Percentiles rank a stretch among this genome's conserved stretches.
These are phyloP conservation scores for Anniella stebbinsi DNA, from an alignment of 2,797 vertebrate species.

Conservation along the genomic window DNA sequence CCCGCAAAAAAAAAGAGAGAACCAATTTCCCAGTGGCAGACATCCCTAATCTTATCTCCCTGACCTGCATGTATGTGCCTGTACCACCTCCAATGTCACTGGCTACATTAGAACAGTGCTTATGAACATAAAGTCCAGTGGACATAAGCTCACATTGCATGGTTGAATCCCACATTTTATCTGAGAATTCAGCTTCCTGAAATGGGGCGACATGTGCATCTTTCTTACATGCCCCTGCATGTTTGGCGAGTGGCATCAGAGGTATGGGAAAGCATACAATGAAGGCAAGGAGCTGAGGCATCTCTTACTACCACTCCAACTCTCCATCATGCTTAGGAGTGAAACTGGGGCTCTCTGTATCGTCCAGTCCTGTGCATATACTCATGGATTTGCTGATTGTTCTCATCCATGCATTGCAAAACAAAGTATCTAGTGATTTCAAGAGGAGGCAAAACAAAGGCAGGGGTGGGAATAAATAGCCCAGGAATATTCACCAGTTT, in stretches of 20 bases:
- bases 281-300: neutral
- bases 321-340: neutral
- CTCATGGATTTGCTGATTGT: neutral
- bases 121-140: neutral
- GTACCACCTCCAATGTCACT: neutral
- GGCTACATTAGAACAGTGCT: neutral
- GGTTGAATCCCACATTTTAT: neutral
- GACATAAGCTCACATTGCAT: neutral
- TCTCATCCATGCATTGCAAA: neutral
- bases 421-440: slow-evolving; percentile 22
- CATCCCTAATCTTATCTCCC: too few species aligned
- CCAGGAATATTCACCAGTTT: neutral
- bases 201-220: neutral
- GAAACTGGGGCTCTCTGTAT: too few species aligned
- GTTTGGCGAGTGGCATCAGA: neutral
- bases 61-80: neutral
- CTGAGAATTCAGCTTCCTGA: neutral
- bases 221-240: neutral
- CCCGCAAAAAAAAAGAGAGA: too few species aligned
- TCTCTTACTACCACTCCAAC: neutral
- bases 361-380: neutral
- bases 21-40: too few species aligned
- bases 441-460: slow-evolving; percentile 15
- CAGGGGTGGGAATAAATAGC: slow-evolving; percentile 33
- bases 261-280: too few species aligned